phyloP scores from a whole-genome alignment of 2,888 invertebrate species.

The Sacculina carcini region DNA sequence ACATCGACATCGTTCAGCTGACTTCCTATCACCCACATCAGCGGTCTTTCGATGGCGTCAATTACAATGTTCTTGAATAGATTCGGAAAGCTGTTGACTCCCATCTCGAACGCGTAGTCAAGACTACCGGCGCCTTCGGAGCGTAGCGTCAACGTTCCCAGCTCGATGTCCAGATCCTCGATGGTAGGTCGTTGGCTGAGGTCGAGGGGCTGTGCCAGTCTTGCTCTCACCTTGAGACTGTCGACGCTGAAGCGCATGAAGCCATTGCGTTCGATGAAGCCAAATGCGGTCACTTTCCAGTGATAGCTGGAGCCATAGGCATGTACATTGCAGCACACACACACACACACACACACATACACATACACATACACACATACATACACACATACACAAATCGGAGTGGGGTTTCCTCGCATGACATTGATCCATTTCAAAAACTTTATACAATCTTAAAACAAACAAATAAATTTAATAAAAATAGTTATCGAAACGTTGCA shows the following conservation, averaged over 20 bases:
- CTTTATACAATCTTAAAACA: too few relatives aligned
- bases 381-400: slow-evolving; percentile 2
- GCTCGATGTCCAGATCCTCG: slow-evolving; percentile 44
- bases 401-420: too few relatives aligned
- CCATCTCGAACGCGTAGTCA: slow-evolving; percentile 54
- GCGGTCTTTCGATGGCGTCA: slow-evolving; percentile 46
- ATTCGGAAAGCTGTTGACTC: slow-evolving; percentile 56
- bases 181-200: slow-evolving; percentile 41
- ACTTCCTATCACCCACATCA: slow-evolving; percentile 35
- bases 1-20: not conserved
- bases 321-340: slow-evolving; percentile 1
- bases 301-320: not conserved
- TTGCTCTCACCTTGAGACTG: slow-evolving; percentile 25
- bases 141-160: slow-evolving; percentile 48
- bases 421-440: too few relatives aligned
- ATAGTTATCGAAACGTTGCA: too few relatives aligned
- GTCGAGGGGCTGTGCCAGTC: slow-evolving; percentile 46
- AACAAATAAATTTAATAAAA: too few relatives aligned
- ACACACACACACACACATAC: slow-evolving; percentile 3
- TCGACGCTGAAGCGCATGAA: slow-evolving; percentile 1
- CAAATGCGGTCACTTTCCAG: slow-evolving; percentile 15
- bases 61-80: slow-evolving; percentile 59
- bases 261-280: slow-evolving; percentile 8
- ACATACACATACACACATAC: slow-evolving; percentile 4
- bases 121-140: slow-evolving; percentile 58